Evolutionary conservation across 1,140 invertebrate species (phyloP).

Genomic region (Drosophila pachea): DNA sequence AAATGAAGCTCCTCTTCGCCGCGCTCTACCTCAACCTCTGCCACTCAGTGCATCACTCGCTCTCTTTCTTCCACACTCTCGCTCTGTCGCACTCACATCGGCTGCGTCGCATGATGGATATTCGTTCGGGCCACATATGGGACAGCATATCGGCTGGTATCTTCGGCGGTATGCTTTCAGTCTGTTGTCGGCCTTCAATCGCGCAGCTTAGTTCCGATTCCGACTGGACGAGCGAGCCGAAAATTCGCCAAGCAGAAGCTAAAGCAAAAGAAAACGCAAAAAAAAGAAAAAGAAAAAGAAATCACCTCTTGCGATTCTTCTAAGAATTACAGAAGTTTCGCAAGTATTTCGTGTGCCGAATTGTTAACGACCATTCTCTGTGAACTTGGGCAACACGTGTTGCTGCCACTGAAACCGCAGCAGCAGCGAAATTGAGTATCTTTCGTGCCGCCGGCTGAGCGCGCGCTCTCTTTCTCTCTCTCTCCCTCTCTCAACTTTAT

Average conservation of each 20-base stretch:
- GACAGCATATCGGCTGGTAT: constrained; percentile 17
- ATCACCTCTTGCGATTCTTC: background rate
- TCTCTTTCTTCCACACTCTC: background rate
- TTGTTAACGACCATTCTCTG: background rate
- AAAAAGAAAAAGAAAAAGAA: background rate
- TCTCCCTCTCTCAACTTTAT: background rate
- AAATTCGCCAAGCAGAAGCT: background rate
- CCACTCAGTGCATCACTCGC: background rate
- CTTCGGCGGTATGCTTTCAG: constrained; percentile 20
- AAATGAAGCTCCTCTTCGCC: constrained; percentile 2
- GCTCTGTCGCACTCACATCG: background rate
- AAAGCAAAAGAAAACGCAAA: background rate
- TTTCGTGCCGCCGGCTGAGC: no score
- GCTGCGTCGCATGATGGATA: constrained; percentile 32
- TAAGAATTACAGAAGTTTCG: constrained; percentile 1
- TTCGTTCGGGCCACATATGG: constrained; percentile 12
- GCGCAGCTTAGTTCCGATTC: constrained; percentile 17
- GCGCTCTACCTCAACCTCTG: no score
- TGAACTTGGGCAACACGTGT: constrained; percentile 31
- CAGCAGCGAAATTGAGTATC: no score
- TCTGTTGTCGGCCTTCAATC: constrained; percentile 31
- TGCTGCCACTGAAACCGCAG: constrained; percentile 5
- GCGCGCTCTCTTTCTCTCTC: background rate
- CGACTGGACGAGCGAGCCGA: background rate
- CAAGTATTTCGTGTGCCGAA: background rate